Conservation (phyloP, 2,113 vertebrate species). For the Monarcha castaneiventris region DNA sequence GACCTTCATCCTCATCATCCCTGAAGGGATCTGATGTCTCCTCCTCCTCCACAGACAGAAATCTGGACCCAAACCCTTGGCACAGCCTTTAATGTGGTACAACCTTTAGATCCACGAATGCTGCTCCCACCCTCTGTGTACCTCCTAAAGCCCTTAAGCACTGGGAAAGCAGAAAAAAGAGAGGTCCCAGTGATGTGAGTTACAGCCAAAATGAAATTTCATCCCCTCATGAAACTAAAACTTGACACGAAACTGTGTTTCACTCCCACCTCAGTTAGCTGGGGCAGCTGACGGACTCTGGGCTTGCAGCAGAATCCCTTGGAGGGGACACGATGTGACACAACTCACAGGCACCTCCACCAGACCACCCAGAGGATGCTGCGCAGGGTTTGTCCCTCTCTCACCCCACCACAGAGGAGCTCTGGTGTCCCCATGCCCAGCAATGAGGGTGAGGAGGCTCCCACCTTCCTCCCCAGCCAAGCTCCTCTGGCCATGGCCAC, state of each 20-base stretch:
- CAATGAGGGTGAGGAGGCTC: not conserved
- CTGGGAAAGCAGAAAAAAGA: not conserved
- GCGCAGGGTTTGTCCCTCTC: not conserved
- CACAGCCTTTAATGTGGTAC: not conserved
- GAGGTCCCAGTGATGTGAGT: not conserved
- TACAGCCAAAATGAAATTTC: not conserved
- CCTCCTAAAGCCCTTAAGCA: not conserved
- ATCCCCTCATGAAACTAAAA: not conserved
- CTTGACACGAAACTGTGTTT: not conserved
- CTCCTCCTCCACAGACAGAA: not conserved
- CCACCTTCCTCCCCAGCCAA: not conserved
- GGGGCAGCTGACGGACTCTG: not conserved
- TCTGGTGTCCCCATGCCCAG: fast-evolving
- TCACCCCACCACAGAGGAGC: not conserved
- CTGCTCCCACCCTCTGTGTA: not conserved
- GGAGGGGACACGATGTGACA: fast-evolving
- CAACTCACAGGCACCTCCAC: not conserved
- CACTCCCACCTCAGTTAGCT: not conserved
- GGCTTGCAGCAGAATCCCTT: not conserved
- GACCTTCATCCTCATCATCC: not conserved
- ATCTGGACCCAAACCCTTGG: not conserved
- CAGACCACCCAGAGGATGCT: not conserved
- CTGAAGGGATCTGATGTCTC: not conserved
- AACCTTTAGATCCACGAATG: not conserved
- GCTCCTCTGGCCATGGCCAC: fast-evolving